Evolutionary conservation across 2,113 vertebrate genomes (phyloP), one percentile per base, ranked within the genome.

Genomic region (Apteryx owenii): DNA sequence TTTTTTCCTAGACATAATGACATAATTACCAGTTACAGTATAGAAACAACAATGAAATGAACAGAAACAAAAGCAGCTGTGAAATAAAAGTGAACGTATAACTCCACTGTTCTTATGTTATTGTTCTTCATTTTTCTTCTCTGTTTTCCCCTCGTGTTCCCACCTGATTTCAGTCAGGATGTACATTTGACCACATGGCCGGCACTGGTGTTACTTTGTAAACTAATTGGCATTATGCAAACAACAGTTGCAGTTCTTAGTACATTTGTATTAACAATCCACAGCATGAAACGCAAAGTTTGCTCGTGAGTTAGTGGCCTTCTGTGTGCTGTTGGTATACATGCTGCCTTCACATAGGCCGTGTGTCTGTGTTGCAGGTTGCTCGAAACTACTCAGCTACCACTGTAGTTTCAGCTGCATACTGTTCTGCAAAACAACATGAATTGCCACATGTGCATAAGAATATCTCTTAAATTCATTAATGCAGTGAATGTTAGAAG

Each of bases 1-100:
- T 89, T 93, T 93, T 75, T 94, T 96, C 89, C 83, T 93, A 61
- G 94, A 85, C 21, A 8, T 95, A 95, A 96, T 82, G 60, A 95
- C 78, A 91, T 94, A 96, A 96, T 95, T 88, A 70, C 11, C 48
- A 53, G 84, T 91, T 96, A 58, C 42, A 3, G 3, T 88, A 51
- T 88, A 84, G 78, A 87, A 51, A 62, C 69, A 92, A 79, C 50
- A 95, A 15, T 53, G 88, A 68, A 93, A 62, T 82, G 81, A 89
- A 86, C 60, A 94, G 73, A 84, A 68, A 66, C 38, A 62, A 54
- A 70, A 85, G 44, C 75, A 69, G 33, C 91, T 93, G 18, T 56
- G 40, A 80, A 72, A 76, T 21, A 82, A 81, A 95, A 92, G 86
- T 80, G 81, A 92, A 93, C 44, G 42, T 94, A 73, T 53, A 14